These are phyloP conservation scores for Zeus faber DNA, from an alignment of 2,113 vertebrate species.

Conservation along the genomic window DNA sequence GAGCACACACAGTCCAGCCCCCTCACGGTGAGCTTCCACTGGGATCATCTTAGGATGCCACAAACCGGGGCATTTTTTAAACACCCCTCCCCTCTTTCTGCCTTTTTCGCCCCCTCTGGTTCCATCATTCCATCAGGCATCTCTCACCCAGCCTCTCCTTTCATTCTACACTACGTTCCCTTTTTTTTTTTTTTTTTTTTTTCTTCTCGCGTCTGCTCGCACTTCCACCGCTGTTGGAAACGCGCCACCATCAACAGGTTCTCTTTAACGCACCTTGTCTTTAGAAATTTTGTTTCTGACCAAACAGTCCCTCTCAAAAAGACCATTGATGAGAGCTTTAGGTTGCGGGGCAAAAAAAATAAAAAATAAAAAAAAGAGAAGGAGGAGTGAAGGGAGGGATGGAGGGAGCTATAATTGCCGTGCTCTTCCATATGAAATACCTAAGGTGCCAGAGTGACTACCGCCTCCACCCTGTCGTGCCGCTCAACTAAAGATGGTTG, in stretches of 20 bases:
- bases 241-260: constrained; percentile 46
- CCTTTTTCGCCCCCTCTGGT: no score
- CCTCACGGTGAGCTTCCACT: constrained; percentile 45
- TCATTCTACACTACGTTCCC: no score
- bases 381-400: not conserved
- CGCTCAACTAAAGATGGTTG: no score
- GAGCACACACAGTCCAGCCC: constrained; percentile 43
- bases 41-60: constrained; percentile 69
- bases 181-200: no score
- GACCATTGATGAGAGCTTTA: constrained; percentile 50
- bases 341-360: constrained; percentile 28
- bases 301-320: constrained; percentile 51
- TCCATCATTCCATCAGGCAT: no score
- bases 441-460: constrained; percentile 42
- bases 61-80: constrained; percentile 16
- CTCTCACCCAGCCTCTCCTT: no score
- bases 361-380: constrained; percentile 11
- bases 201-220: constrained; percentile 32
- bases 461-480: no score
- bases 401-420: constrained; percentile 27
- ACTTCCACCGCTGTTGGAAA: constrained; percentile 47
- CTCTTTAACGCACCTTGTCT: constrained; percentile 19
- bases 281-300: constrained; percentile 33
- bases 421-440: constrained; percentile 40
- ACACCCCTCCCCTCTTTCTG: constrained; percentile 17